Conservation (phyloP, 2,797 vertebrate species). For the Pterois miles region DNA sequence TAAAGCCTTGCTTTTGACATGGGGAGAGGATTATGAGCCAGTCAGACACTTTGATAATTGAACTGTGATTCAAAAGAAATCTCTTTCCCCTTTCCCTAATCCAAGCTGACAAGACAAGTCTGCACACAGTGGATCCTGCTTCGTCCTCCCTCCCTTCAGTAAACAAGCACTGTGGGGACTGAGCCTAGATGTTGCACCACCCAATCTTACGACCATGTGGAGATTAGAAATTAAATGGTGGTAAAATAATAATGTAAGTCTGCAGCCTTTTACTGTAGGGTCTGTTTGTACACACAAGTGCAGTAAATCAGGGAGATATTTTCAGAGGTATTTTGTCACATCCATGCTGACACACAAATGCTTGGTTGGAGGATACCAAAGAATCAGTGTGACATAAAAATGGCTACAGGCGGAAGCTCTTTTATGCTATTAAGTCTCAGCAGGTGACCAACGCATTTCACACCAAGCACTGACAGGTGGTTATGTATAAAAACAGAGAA, state of each 20-base stretch:
- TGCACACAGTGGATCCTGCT: neutral
- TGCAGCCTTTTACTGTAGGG: neutral
- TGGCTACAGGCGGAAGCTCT: neutral
- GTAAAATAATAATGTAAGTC: neutral
- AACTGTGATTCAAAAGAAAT: conserved; percentile 8
- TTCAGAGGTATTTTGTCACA: conserved; percentile 12
- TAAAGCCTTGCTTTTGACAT: neutral
- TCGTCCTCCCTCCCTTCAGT: neutral
- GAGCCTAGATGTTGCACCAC: neutral
- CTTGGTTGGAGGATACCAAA: neutral
- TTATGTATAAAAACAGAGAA: neutral
- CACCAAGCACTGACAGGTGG: neutral
- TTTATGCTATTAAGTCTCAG: neutral
- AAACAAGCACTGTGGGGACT: neutral
- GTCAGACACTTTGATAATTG: conserved; percentile 15
- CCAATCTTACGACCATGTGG: neutral
- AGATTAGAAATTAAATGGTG: neutral
- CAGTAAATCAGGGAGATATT: neutral
- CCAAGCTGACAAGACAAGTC: neutral
- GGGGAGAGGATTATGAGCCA: neutral
- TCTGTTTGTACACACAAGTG: neutral
- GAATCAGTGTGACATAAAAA: neutral
- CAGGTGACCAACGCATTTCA: conserved; percentile 2
- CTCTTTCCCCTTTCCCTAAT: neutral
- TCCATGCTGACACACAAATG: neutral